Evolutionary conservation across 2,113 vertebrate genomes (phyloP), one percentile per base, ranked within the genome.

Genomic region (Morone chrysops): DNA sequence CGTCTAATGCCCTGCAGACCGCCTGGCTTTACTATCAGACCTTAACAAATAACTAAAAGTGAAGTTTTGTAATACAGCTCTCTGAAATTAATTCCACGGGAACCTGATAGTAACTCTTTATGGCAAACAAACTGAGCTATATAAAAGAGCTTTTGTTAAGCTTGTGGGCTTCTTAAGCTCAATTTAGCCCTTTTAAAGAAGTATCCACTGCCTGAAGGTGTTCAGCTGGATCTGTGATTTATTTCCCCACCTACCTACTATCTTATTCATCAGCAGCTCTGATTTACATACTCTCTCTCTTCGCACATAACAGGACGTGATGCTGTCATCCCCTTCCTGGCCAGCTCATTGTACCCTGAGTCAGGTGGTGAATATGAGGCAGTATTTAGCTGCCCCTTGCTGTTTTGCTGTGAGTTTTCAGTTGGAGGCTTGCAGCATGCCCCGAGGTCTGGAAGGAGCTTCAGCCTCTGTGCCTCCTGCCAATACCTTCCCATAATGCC

Each of bases 81-180:
- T 78, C 53, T 71, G 51, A 78, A 87, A 87, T 81, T 56, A 71
- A 86, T 88, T 85, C 70, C 47, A 43, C 25, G 18, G 70, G n/a
- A 80, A 63, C 45, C 80, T 67, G 72, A 74, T 70, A 74, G 68
- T 61, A 17, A 50, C 43, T n/a, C 67, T 80, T 75, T 62, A 79
- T 74, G 71, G 74, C 81, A 87, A 89, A 88, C 82, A 88, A 90
- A 85, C 43, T 7, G 8, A 72, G 76, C 20, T 65, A 78, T 54
- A 67, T 2, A 45, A 74, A 63, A 62, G 41, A 22, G 61, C 54
- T 79, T 86, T 71, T 82, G 48, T 78, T 75, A 57, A 73, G 38
- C 22, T 78, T 59, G 61, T 75, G 43, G 9, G 20, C 78, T 85
- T 47, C 31, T 81, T 43, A 51, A 70, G 78, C 80, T 79, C 8